A percentile compares a stretch with the other conserved stretches of the same genome.
These are phyloP conservation scores for Ptychoptera contaminata DNA, from an alignment of 2,888 invertebrate genomes.

Conservation along the genomic window DNA sequence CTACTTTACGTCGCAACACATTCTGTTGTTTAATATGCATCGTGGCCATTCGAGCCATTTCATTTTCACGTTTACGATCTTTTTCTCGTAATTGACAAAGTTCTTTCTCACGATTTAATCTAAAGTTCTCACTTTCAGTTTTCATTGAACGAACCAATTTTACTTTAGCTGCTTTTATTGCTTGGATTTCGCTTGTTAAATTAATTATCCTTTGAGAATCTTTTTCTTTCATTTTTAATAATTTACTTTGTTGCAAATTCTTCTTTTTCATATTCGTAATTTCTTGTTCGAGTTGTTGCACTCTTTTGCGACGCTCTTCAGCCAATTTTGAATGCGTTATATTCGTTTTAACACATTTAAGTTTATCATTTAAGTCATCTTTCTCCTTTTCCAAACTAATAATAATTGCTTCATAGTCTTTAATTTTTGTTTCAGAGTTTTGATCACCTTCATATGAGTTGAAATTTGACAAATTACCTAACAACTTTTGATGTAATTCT, in stretches of 20 bases:
- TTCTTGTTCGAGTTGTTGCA: slow-evolving; percentile 62
- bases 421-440: slow-evolving; percentile 38
- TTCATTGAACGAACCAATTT: slow-evolving; percentile 71
- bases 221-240: slow-evolving; percentile 62
- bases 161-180: slow-evolving; percentile 69
- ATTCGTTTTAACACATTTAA: slow-evolving; percentile 45
- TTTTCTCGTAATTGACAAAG: slow-evolving; percentile 61
- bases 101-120: slow-evolving; percentile 60
- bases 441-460: slow-evolving; percentile 12
- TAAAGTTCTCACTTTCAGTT: slow-evolving; percentile 66
- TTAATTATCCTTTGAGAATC: slow-evolving; percentile 60
- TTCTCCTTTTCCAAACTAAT: slow-evolving; percentile 55
- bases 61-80: slow-evolving; percentile 64
- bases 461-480: slow-evolving; percentile 20
- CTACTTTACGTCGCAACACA: slow-evolving; percentile 74
- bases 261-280: slow-evolving; percentile 57
- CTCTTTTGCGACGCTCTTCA: slow-evolving; percentile 60
- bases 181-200: slow-evolving; percentile 53
- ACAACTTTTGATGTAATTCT: slow-evolving; percentile 24
- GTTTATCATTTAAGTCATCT: slow-evolving; percentile 48
- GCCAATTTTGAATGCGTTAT: slow-evolving; percentile 41
- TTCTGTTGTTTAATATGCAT: slow-evolving; percentile 65
- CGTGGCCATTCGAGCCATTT: slow-evolving; percentile 64
- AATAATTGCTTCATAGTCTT: slow-evolving; percentile 54
- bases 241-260: slow-evolving; percentile 46